Percentiles rank a stretch among this genome's conserved stretches.
Conservation (phyloP, 1,140 invertebrate species). For the Drosophila jambulina region DNA sequence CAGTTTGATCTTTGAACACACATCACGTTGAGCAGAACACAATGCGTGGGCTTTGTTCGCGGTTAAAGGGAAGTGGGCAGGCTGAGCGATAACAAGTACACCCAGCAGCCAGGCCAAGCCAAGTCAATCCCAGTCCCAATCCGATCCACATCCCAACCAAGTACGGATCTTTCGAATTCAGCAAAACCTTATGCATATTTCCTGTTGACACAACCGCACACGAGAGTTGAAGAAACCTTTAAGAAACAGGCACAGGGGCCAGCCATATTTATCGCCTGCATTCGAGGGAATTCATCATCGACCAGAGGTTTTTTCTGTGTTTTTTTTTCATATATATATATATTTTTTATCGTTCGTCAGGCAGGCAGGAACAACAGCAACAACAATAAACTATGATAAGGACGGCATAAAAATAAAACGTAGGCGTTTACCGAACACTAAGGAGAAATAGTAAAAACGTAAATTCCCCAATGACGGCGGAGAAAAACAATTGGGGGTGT, state of each 20-base stretch:
- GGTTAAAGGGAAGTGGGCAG: conserved; percentile 60
- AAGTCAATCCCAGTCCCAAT: not conserved
- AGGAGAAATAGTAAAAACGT: conserved; percentile 53
- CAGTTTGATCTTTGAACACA: conserved; percentile 55
- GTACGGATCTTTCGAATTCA: conserved; percentile 11
- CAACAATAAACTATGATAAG: conserved; percentile 76
- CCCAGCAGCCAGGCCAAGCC: conserved; percentile 12
- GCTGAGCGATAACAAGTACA: conserved; percentile 61
- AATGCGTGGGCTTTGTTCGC: conserved; percentile 68
- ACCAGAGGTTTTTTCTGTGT: conserved; percentile 10
- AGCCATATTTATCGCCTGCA: conserved; percentile 12
- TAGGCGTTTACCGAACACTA: conserved; percentile 72
- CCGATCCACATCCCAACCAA: not conserved
- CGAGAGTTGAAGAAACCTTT: conserved; percentile 18
- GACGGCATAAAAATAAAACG: conserved; percentile 77
- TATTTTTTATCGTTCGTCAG: conserved; percentile 31
- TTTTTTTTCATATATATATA: not conserved
- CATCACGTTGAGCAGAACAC: conserved; percentile 35
- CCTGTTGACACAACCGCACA: conserved; percentile 63
- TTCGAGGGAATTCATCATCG: conserved; percentile 7
- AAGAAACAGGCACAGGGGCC: conserved; percentile 3
- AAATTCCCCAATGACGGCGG: conserved; percentile 60
- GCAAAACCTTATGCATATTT: conserved; percentile 61
- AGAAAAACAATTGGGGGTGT: conserved; percentile 55
- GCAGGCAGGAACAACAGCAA: conserved; percentile 25